These are phyloP conservation scores for Clupea harengus DNA, from an alignment of 2,113 vertebrate species.

Conservation along the genomic window DNA sequence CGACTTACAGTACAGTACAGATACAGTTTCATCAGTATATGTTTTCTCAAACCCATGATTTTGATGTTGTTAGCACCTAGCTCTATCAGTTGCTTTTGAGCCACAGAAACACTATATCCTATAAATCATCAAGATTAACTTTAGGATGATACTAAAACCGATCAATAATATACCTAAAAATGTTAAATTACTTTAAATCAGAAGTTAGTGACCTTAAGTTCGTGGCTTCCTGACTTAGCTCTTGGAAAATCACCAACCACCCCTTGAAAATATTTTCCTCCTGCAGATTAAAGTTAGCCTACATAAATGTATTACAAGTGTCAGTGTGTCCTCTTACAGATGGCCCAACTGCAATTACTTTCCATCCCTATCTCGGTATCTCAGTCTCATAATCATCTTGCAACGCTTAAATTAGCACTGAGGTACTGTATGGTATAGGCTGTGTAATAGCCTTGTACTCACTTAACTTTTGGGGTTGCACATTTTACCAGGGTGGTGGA, in stretches of 20 bases:
- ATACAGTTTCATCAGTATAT: neutral
- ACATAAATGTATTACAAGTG: neutral
- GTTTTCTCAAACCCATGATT: neutral
- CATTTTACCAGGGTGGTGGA: conserved; percentile 52
- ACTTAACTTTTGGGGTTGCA: conserved; percentile 55
- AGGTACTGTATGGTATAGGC: conserved; percentile 5
- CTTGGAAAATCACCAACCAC: conserved; percentile 10
- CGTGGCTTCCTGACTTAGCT: neutral
- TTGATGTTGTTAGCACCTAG: too few relatives aligned
- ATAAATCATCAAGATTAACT: neutral
- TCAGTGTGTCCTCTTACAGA: conserved; percentile 13
- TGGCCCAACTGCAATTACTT: neutral
- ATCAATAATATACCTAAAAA: neutral
- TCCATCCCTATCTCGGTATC: neutral
- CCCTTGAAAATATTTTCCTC: neutral
- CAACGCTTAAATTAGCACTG: neutral
- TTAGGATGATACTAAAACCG: neutral
- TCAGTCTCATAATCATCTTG: neutral
- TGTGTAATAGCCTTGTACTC: conserved; percentile 25
- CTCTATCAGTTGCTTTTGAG: neutral
- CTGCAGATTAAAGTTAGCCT: neutral
- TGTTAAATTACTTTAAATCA: neutral
- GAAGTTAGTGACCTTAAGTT: neutral
- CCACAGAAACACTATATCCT: neutral
- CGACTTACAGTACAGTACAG: neutral